These are phyloP conservation scores for Troides oblongomaculatus DNA, from an alignment of 2,888 invertebrate species.

Conservation along the genomic window DNA sequence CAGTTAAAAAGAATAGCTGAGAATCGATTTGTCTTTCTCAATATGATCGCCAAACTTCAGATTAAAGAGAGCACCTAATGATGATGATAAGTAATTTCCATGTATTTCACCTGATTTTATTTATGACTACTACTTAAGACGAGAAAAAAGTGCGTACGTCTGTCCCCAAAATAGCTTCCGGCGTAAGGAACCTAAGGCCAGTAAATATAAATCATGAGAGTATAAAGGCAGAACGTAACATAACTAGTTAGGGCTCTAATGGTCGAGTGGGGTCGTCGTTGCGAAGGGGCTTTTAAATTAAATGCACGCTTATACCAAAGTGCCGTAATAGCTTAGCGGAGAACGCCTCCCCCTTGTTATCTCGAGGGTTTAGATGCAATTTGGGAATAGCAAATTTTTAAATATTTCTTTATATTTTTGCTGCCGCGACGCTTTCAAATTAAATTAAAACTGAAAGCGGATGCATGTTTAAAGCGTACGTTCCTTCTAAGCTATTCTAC, in stretches of 20 bases:
- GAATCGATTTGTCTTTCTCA: no score
- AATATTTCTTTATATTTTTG: background rate
- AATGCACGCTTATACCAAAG: conserved; percentile 16
- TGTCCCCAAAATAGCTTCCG: background rate
- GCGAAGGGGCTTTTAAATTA: conserved; percentile 15
- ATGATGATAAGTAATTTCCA: background rate
- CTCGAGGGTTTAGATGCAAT: conserved; percentile 14
- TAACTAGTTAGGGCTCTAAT: conserved; percentile 6
- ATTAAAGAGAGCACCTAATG: background rate
- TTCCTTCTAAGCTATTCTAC: no score
- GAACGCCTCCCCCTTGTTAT: conserved; percentile 18
- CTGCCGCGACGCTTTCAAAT: background rate
- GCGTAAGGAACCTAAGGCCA: background rate
- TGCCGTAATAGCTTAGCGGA: conserved; percentile 11
- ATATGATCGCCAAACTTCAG: no score
- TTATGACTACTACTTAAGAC: background rate
- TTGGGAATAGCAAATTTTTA: conserved; percentile 2
- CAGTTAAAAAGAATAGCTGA: no score
- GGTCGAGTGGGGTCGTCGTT: conserved; percentile 5
- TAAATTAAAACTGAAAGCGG: no score
- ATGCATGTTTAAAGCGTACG: no score
- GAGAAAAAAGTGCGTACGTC: background rate
- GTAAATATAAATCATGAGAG: background rate
- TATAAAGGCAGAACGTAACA: background rate
- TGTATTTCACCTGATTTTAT: background rate